Conservation (phyloP, 2,113 vertebrate species). For the Tychaedon coryphoeus region DNA sequence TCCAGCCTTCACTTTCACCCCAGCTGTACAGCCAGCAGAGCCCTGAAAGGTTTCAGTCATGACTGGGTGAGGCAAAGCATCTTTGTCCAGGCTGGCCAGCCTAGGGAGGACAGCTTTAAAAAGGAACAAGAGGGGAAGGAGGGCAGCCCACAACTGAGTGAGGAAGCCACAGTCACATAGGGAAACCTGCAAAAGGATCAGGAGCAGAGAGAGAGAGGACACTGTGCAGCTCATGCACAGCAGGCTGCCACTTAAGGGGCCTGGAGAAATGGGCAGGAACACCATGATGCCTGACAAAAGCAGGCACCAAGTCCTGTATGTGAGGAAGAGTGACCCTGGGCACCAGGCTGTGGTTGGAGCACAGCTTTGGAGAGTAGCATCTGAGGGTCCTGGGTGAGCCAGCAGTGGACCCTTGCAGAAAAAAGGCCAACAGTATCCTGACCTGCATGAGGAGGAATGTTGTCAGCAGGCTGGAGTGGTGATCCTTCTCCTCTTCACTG, state of each 20-base stretch:
- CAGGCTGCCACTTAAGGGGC: background rate
- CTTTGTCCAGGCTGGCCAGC: background rate
- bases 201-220: background rate
- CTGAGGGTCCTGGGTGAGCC: background rate
- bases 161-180: rapidly evolving
- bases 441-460: background rate
- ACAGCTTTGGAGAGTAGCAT: background rate
- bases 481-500: background rate
- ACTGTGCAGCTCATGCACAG: background rate
- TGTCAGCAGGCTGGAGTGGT: background rate
- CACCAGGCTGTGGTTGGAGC: background rate
- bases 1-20: background rate
- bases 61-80: background rate
- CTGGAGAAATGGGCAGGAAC: background rate
- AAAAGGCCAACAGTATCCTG: background rate
- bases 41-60: background rate
- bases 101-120: background rate
- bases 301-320: background rate
- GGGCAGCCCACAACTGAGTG: background rate
- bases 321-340: background rate
- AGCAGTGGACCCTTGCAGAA: background rate
- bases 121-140: background rate
- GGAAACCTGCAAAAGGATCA: background rate
- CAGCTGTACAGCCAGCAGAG: background rate
- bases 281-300: background rate